Percentiles rank a stretch among this genome's conserved stretches.
Conservation (phyloP, 23 tunicate genomes). For the Phallusia fumigata region DNA sequence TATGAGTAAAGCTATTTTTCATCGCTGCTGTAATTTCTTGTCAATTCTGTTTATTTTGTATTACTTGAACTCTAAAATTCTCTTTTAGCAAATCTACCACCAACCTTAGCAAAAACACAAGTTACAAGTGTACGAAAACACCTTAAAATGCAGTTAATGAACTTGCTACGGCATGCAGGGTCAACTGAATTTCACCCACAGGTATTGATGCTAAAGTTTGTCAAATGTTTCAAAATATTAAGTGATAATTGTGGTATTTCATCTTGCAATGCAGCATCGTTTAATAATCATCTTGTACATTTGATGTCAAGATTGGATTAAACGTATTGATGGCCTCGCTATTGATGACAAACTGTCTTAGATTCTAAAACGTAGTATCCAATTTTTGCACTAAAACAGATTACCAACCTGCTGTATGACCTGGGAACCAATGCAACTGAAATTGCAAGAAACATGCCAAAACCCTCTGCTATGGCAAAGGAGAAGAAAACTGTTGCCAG, state of each 20-base stretch:
- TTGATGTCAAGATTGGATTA: neutral
- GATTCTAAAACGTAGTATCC: too few species aligned
- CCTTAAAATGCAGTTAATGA: constrained; percentile 88
- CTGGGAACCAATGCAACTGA: constrained; percentile 81
- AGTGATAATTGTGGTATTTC: too few species aligned
- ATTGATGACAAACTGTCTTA: too few species aligned
- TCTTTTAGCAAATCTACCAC: constrained; percentile 78
- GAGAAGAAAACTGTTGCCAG: constrained; percentile 41
- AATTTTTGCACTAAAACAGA: constrained; percentile 52
- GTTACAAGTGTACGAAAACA: constrained; percentile 92
- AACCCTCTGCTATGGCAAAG: constrained; percentile 16
- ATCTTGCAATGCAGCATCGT: too few species aligned
- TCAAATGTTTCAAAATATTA: neutral
- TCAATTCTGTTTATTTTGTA: neutral
- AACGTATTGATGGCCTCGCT: too few species aligned
- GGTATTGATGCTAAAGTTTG: constrained; percentile 32
- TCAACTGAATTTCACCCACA: constrained; percentile 72
- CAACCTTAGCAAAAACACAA: constrained; percentile 94
- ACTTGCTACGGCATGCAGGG: constrained; percentile 57
- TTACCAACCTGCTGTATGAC: constrained; percentile 78
- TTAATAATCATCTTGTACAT: too few species aligned
- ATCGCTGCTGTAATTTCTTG: too few species aligned
- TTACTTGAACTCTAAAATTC: neutral
- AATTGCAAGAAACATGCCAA: constrained; percentile 80
- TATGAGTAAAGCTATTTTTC: neutral